A percentile compares a stretch with the other conserved stretches of the same genome.
Conservation (phyloP, 2,888 invertebrate species). For the Andrena chrysosceles region DNA sequence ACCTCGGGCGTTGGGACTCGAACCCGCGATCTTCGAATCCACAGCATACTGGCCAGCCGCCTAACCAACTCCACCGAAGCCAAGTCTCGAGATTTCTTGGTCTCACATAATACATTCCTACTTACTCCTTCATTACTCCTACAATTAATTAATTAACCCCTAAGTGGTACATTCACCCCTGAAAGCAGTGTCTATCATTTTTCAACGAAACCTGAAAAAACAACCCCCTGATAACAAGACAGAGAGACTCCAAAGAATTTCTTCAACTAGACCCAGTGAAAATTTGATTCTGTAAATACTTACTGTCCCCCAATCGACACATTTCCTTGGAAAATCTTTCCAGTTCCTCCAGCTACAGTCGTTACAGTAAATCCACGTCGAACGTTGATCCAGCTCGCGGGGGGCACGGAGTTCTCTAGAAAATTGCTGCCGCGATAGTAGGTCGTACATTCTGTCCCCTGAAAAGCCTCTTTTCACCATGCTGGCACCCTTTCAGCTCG, state of each 20-base stretch:
- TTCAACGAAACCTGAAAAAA: no score
- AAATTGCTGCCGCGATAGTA: slow-evolving; percentile 12
- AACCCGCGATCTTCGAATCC: no score
- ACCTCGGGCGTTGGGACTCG: no score
- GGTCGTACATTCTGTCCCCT: slow-evolving; percentile 14
- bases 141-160: no score
- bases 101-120: no score
- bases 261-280: neutral
- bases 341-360: neutral
- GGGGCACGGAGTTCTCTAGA: neutral
- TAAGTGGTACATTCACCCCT: no score
- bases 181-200: no score
- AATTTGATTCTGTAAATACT: neutral
- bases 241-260: neutral
- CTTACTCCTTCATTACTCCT: no score
- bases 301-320: neutral
- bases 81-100: no score
- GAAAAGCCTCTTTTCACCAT: slow-evolving; percentile 13
- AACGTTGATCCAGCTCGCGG: neutral
- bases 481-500: slow-evolving; percentile 25
- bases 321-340: neutral
- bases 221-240: neutral
- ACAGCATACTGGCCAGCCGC: no score
- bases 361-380: neutral
- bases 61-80: no score